Conservation (phyloP, 2,113 vertebrate species). For the Lynx canadensis region DNA sequence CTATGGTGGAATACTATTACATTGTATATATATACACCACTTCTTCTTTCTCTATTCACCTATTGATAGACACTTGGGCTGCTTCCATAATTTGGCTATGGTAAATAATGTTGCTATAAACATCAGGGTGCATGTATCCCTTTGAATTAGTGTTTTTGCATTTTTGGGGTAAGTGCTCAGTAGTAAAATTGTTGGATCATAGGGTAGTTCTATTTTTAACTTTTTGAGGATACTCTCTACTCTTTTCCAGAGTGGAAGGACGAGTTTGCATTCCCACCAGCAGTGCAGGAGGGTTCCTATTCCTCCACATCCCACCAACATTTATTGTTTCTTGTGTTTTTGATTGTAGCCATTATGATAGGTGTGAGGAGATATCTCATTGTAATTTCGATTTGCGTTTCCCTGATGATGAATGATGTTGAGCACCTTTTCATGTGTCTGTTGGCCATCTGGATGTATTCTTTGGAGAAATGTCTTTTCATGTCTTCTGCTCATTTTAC, state of each 20-base stretch:
- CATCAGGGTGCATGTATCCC: too few relatives aligned
- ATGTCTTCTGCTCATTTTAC: not conserved
- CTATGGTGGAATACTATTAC: too few relatives aligned
- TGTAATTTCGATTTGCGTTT: not conserved
- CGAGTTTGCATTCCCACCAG: not conserved
- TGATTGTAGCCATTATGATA: not conserved
- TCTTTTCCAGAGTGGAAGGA: not conserved
- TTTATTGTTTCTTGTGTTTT: not conserved
- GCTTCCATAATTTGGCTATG: too few relatives aligned
- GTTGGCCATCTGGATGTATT: not conserved
- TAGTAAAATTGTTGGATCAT: not conserved
- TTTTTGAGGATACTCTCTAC: not conserved
- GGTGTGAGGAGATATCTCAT: not conserved
- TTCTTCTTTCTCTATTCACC: too few relatives aligned
- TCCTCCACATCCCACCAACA: not conserved
- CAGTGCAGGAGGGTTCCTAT: not conserved
- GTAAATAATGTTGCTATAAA: too few relatives aligned
- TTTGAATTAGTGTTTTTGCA: too few relatives aligned
- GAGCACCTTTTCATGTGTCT: not conserved
- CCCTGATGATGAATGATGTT: not conserved
- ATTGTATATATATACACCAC: too few relatives aligned
- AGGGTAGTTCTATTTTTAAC: not conserved
- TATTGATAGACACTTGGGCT: too few relatives aligned
- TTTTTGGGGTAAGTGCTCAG: not conserved
- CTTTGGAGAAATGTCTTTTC: not conserved